A percentile compares a stretch with the other conserved stretches of the same genome.
These are phyloP conservation scores for Clivina fossor DNA, from an alignment of 2,888 invertebrate species.

Conservation along the genomic window DNA sequence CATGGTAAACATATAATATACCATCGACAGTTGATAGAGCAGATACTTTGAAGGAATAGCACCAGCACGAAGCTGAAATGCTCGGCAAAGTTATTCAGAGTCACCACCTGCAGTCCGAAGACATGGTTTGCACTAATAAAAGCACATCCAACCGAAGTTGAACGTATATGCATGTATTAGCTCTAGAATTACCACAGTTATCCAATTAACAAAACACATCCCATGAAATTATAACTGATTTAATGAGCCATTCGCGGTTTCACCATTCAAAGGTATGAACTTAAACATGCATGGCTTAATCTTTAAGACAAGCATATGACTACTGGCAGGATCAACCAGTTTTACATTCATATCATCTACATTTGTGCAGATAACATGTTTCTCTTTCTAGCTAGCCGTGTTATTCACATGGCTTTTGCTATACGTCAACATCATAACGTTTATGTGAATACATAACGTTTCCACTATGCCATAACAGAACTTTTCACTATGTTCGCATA, in stretches of 20 bases:
- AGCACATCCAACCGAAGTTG: neutral
- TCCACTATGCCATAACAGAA: too few species aligned
- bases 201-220: slow-evolving; percentile 45
- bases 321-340: slow-evolving; percentile 11
- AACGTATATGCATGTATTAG: slow-evolving; percentile 8
- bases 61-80: slow-evolving; percentile 48
- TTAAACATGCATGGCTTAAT: slow-evolving; percentile 33
- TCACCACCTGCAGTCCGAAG: slow-evolving; percentile 54
- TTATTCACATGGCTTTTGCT: neutral
- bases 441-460: neutral
- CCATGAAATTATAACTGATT: slow-evolving; percentile 62
- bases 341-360: too few species aligned
- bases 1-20: slow-evolving; percentile 64
- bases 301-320: slow-evolving; percentile 39
- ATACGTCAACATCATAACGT: neutral
- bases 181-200: slow-evolving; percentile 9
- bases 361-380: too few species aligned
- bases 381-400: neutral
- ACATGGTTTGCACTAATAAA: neutral
- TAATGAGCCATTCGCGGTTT: slow-evolving; percentile 62
- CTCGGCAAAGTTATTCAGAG: slow-evolving; percentile 53
- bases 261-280: neutral
- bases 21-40: slow-evolving; percentile 56
- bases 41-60: slow-evolving; percentile 59
- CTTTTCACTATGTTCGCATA: too few species aligned